phyloP scores from a whole-genome alignment of 2,888 invertebrate species.

The Lepidonotus clava region DNA sequence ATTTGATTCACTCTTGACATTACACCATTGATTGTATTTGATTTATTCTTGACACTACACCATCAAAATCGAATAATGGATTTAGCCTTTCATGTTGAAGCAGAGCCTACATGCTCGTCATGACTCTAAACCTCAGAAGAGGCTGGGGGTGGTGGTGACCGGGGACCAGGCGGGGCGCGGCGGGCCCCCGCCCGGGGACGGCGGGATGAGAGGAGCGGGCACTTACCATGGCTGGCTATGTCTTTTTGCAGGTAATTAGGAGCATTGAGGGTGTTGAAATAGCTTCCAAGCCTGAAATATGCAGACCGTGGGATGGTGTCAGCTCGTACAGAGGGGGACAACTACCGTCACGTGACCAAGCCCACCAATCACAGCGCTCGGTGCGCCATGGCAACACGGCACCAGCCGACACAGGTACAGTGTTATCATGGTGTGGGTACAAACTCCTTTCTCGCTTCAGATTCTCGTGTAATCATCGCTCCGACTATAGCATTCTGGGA shows the following conservation, averaged over 20 bases:
- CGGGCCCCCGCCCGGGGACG: background rate
- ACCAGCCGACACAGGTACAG: too few relatives aligned
- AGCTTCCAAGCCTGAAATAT: conserved; percentile 56
- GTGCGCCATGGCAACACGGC: too few relatives aligned
- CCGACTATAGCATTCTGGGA: too few relatives aligned
- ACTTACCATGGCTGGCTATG: conserved; percentile 62
- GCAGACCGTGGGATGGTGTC: conserved; percentile 47
- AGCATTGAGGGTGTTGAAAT: conserved; percentile 60
- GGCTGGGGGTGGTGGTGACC: background rate
- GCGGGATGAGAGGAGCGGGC: background rate
- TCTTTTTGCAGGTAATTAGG: conserved; percentile 64
- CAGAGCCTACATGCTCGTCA: background rate
- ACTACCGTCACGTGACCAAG: background rate
- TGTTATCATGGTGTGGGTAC: too few relatives aligned
- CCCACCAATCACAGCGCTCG: background rate
- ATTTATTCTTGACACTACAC: too few relatives aligned
- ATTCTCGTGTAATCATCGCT: too few relatives aligned
- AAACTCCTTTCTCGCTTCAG: too few relatives aligned
- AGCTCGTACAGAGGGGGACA: conserved; percentile 26
- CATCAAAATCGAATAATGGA: too few relatives aligned
- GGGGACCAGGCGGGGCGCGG: background rate
- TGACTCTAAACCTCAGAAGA: too few relatives aligned
- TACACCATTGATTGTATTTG: too few relatives aligned
- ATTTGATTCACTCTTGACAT: too few relatives aligned
- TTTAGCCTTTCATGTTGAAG: background rate